Evolutionary conservation across 2,113 vertebrate species (phyloP).

Genomic region (Phainopepla nitens): DNA sequence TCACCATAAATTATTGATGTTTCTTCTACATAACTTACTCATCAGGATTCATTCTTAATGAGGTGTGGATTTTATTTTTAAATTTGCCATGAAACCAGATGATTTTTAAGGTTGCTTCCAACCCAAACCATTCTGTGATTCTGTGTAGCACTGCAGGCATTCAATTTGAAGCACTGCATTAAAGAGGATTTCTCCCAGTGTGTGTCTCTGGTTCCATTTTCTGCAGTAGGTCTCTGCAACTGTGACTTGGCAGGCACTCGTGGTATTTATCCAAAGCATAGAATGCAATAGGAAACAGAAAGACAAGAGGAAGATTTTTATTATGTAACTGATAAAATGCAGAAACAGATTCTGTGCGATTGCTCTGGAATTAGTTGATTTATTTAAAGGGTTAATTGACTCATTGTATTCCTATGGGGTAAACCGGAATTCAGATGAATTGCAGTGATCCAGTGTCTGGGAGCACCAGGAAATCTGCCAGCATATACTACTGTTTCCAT

Average conservation of each 20-base stretch:
- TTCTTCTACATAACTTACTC: constrained; percentile 59
- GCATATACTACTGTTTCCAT: not conserved
- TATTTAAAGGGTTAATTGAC: constrained; percentile 52
- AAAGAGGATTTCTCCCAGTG: constrained; percentile 27
- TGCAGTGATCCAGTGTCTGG: not conserved
- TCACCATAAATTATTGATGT: constrained; percentile 66
- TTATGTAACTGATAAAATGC: constrained; percentile 43
- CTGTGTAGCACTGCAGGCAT: constrained; percentile 46
- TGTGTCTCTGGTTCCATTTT: constrained; percentile 39
- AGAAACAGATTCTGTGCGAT: not conserved
- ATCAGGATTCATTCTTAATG: constrained; percentile 66
- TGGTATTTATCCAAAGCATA: not conserved
- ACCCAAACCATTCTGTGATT: not conserved
- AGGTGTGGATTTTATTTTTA: constrained; percentile 61
- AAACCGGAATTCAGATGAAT: constrained; percentile 22
- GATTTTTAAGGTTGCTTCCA: not conserved
- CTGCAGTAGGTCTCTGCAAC: not conserved
- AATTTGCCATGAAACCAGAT: constrained; percentile 38
- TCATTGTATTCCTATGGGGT: not conserved
- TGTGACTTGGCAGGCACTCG: constrained; percentile 33
- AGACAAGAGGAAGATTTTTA: constrained; percentile 25
- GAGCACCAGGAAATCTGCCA: constrained; percentile 24
- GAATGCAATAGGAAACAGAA: constrained; percentile 25
- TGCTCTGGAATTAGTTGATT: not conserved
- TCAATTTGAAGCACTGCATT: constrained; percentile 40